phyloP scores from a whole-genome alignment of 2,113 vertebrate genomes.

The Ahaetulla prasina region DNA sequence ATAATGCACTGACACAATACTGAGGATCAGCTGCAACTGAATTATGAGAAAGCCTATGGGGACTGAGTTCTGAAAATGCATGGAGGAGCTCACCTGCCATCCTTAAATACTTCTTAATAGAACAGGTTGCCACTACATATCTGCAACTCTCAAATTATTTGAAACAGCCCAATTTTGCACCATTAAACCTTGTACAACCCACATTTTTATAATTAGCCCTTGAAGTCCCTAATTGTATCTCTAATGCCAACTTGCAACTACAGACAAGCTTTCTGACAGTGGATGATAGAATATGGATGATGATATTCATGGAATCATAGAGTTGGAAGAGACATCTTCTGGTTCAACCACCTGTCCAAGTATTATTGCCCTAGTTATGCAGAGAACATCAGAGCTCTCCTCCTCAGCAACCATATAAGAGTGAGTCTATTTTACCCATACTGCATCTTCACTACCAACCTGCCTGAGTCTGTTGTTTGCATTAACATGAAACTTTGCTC shows the following conservation, averaged over 20 bases:
- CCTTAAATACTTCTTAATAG: neutral
- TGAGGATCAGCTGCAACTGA: neutral
- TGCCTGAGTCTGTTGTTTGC: neutral
- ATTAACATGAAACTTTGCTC: neutral
- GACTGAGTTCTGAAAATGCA: neutral
- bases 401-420: too few relatives aligned
- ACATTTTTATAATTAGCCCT: neutral
- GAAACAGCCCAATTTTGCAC: neutral
- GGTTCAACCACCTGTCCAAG: too few relatives aligned
- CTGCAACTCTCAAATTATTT: neutral
- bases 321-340: too few relatives aligned
- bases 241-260: neutral
- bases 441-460: too few relatives aligned
- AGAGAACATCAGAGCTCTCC: too few relatives aligned
- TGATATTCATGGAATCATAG: too few relatives aligned
- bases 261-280: neutral
- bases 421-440: too few relatives aligned
- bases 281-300: too few relatives aligned
- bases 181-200: neutral
- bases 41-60: neutral
- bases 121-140: neutral
- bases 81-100: neutral
- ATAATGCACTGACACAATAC: neutral
- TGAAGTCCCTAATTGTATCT: neutral
- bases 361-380: too few relatives aligned